Conservation (phyloP, 2,888 invertebrate species). For the Anarsia innoxiella region DNA sequence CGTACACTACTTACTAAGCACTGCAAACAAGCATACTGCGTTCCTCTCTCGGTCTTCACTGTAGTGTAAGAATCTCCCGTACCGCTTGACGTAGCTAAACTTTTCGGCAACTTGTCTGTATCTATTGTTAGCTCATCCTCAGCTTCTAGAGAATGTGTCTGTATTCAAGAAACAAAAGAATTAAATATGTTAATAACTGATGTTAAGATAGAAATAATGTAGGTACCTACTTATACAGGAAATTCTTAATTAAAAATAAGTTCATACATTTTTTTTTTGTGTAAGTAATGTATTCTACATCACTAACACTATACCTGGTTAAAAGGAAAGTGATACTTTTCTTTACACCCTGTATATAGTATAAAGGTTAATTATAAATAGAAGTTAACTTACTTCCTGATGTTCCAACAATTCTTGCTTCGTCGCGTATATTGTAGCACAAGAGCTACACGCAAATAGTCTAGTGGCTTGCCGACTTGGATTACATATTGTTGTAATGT, state of each 20-base stretch:
- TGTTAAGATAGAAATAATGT: too few species aligned
- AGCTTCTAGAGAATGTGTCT: constrained; percentile 39
- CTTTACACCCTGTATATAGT: too few species aligned
- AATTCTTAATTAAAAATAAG: too few species aligned
- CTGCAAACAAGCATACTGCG: constrained; percentile 18
- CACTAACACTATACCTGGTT: too few species aligned
- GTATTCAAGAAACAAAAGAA: too few species aligned
- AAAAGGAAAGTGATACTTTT: too few species aligned
- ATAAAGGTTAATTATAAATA: neutral
- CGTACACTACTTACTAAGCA: constrained; percentile 43
- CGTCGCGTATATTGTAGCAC: constrained; percentile 45
- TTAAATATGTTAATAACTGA: too few species aligned
- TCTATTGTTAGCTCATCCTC: constrained; percentile 40
- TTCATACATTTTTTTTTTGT: too few species aligned
- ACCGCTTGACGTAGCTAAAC: neutral
- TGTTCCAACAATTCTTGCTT: constrained; percentile 40
- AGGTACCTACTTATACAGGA: too few species aligned
- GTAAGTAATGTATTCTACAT: too few species aligned
- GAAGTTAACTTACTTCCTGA: constrained; percentile 35
- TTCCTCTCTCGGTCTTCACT: constrained; percentile 3
- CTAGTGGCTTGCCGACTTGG: constrained; percentile 29
- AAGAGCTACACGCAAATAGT: constrained; percentile 48
- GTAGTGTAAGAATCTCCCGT: constrained; percentile 3
- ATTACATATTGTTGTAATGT: too few species aligned
- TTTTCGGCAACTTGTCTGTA: constrained; percentile 10